Evolutionary conservation across 2,888 invertebrate genomes (phyloP), one percentile per base, ranked within the genome.

Genomic region (Drosophila incognita): DNA sequence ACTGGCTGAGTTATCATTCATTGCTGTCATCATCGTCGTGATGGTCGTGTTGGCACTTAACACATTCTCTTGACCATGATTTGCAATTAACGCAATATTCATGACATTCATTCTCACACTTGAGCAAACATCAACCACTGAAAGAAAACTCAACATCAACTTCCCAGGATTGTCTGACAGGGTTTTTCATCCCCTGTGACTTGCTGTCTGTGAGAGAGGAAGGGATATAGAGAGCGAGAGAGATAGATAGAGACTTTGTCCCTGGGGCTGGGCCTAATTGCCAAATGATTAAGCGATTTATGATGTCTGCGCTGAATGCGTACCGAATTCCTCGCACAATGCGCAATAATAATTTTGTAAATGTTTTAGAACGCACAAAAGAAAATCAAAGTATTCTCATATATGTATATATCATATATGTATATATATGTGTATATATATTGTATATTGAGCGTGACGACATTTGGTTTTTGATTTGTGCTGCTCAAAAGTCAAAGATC

Each of bases 251-350:
- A 24, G 52, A 72, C 38, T 62, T 61, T 69, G 61, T 68, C 53
- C 70, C 70, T 81, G 70, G 75, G 75, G 78, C 83, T 66, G 80
- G 71, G 87, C 91, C 91, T 93, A 93, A 93, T 93, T 93, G 93
- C 92, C 92, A 91, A 92, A 93, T 93, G 93, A 93, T 92, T 93
- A 92, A 92, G 92, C 93, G 93, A 93, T 93, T 93, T 93, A 90
- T 92, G 90, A 92, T 92, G 91, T 92, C 92, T 88, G 83, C 81
- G 73, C 68, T 79, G 84, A 83, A 80, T 83, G 87, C 89, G 87
- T 85, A 67, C 63, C 87, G 76, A 87, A 87, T 84, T 63, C 60
- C 38, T 67, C 42, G 60, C 78, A 79, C 89, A 87, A 85, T 81
- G 73, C 74, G 74, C 74, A 83, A 78, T 79, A 71, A 87, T 87